These are phyloP conservation scores for Phyllotreta cruciferae DNA, from an alignment of 2,888 invertebrate genomes.

Conservation along the genomic window DNA sequence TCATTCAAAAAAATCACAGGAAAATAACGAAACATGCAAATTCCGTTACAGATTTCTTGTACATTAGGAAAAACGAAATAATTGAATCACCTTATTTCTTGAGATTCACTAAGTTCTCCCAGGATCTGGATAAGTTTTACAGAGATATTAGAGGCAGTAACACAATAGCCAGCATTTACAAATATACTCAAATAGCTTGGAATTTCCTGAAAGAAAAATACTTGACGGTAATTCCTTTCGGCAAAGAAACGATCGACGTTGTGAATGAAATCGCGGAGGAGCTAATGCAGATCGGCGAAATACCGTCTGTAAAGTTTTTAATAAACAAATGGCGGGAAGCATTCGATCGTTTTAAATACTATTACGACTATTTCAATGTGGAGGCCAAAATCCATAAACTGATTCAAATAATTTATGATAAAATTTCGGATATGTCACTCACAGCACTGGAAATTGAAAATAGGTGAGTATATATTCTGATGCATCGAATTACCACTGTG, in stretches of 20 bases:
- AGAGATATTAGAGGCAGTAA: conserved; percentile 80
- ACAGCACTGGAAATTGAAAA: conserved; percentile 84
- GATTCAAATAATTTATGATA: conserved; percentile 71
- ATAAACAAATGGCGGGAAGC: conserved; percentile 67
- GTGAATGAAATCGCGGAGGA: conserved; percentile 69
- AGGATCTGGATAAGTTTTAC: conserved; percentile 81
- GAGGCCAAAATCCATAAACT: conserved; percentile 71
- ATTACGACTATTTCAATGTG: conserved; percentile 79
- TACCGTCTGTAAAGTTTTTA: conserved; percentile 67
- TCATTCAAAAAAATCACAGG: not conserved
- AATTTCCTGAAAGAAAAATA: conserved; percentile 73
- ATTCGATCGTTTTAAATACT: conserved; percentile 70
- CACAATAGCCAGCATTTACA: conserved; percentile 77
- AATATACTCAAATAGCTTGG: conserved; percentile 74
- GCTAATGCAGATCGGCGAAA: conserved; percentile 67
- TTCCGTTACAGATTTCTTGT: conserved; percentile 72
- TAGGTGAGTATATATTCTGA: conserved; percentile 60
- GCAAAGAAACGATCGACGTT: conserved; percentile 70
- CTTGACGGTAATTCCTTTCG: conserved; percentile 72
- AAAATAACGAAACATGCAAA: not conserved
- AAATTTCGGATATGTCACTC: conserved; percentile 74
- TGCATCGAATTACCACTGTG: conserved; percentile 4
- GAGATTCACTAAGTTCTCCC: conserved; percentile 79
- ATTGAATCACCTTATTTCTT: conserved; percentile 83
- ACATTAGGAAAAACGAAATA: conserved; percentile 79